Evolutionary conservation across 2,113 vertebrate genomes (phyloP).

Genomic region (pig (Sus scrofa)): T2T-Sscrofa CM000819.6:76008501-76009000

Average conservation of each 20-base stretch:
- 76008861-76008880: no score
- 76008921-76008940: no score
- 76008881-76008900: no score
- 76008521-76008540: accelerated
- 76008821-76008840: not conserved
- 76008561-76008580: not conserved
- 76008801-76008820: not conserved
- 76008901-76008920: no score
- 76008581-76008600: slow-evolving; percentile 62
- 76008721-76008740: not conserved
- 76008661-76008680: slow-evolving; percentile 52
- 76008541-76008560: not conserved
- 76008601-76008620: not conserved
- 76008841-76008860: not conserved
- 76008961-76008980: no score
- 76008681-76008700: slow-evolving; percentile 29
- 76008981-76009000: no score
- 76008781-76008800: not conserved
- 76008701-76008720: slow-evolving; percentile 32
- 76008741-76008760: not conserved
- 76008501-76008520: not conserved
- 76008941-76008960: no score
- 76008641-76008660: slow-evolving; percentile 34
- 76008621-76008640: slow-evolving; percentile 49
- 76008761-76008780: not conserved